Conservation (phyloP, 1,140 invertebrate species). For the Drosophila bocki region DNA sequence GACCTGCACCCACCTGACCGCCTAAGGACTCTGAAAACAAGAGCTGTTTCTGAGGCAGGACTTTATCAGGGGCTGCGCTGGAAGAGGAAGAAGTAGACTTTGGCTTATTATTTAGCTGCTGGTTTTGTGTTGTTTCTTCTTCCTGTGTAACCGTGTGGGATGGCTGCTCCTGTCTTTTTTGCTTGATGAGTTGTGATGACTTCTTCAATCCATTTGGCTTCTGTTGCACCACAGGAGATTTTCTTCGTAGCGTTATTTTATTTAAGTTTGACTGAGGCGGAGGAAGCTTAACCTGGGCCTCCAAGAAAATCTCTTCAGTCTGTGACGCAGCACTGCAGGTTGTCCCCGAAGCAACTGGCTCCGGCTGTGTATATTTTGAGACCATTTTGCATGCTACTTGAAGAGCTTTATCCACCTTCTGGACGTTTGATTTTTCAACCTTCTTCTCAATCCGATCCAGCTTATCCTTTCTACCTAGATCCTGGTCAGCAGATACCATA, state of each 20-base stretch:
- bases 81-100: not conserved
- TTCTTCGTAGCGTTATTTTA: not conserved
- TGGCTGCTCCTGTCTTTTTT: not conserved
- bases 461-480: not conserved
- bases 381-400: not conserved
- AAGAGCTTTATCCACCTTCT: not conserved
- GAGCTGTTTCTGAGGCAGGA: not conserved
- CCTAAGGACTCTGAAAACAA: not conserved
- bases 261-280: not conserved
- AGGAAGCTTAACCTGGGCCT: not conserved
- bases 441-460: not conserved
- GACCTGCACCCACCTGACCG: not conserved
- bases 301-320: not conserved
- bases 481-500: not conserved
- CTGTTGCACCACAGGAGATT: not conserved
- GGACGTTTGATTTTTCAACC: not conserved
- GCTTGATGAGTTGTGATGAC: not conserved
- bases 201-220: not conserved
- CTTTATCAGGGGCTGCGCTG: not conserved
- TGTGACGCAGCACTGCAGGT: not conserved
- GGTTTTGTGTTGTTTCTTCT: not conserved
- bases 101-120: not conserved
- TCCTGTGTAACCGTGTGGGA: too few species aligned
- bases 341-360: not conserved
- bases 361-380: not conserved